Evolutionary conservation across 2,113 vertebrate species (phyloP).

Genomic region (Penelope pileata): DNA sequence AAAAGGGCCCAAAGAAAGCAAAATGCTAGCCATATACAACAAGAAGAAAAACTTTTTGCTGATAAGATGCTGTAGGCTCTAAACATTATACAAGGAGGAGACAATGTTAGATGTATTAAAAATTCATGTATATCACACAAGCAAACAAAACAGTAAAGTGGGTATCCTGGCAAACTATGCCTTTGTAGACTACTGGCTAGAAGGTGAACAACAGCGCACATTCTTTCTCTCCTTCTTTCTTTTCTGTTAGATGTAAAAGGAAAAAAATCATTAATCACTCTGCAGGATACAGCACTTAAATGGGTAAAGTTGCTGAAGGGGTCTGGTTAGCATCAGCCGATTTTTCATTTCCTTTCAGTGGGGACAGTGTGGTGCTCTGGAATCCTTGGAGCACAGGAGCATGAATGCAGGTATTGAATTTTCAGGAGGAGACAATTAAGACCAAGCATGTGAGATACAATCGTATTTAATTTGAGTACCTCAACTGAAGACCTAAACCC

Average conservation of each 20-base stretch:
- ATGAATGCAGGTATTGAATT: slow-evolving; percentile 77
- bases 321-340: slow-evolving; percentile 80
- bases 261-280: slow-evolving; percentile 80
- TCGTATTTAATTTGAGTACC: slow-evolving; percentile 59
- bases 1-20: slow-evolving; percentile 42
- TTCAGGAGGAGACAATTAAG: slow-evolving; percentile 72
- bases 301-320: slow-evolving; percentile 72
- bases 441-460: slow-evolving; percentile 61
- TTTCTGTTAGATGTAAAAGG: slow-evolving; percentile 69
- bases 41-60: neutral
- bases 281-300: slow-evolving; percentile 77
- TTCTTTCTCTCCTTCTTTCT: slow-evolving; percentile 39
- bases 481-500: slow-evolving; percentile 10
- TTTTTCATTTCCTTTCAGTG: slow-evolving; percentile 83
- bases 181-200: slow-evolving; percentile 44
- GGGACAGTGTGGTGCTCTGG: slow-evolving; percentile 74
- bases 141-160: neutral
- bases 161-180: neutral
- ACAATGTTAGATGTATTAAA: neutral
- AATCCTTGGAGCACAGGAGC: slow-evolving; percentile 68
- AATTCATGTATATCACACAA: slow-evolving; percentile 1
- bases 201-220: slow-evolving; percentile 35
- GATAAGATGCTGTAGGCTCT: neutral
- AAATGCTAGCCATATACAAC: neutral
- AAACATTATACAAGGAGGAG: neutral